These are phyloP conservation scores for Catostylus mosaicus DNA, from an alignment of 30 jellyfish, hydroid and myxozoan genomes.

Conservation along the genomic window DNA sequence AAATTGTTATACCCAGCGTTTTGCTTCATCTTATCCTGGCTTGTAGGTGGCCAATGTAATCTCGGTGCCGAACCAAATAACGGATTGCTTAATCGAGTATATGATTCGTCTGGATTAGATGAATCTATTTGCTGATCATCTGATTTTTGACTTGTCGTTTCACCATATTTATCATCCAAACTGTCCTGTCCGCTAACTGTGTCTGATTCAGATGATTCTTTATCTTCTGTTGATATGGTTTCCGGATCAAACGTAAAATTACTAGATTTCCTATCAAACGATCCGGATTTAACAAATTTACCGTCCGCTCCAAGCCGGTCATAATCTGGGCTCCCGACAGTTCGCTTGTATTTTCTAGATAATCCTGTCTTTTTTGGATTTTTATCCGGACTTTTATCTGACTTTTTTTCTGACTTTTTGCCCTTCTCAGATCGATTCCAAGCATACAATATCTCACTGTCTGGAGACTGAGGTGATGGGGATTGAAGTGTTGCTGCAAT, in stretches of 20 bases:
- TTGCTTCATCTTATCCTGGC: slow-evolving; percentile 41
- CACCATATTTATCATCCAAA: slow-evolving; percentile 3
- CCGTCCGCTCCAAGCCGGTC: slow-evolving; percentile 76
- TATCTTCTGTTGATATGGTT: background rate
- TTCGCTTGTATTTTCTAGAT: slow-evolving; percentile 32
- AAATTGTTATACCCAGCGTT: slow-evolving; percentile 2
- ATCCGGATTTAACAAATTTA: slow-evolving; percentile 45
- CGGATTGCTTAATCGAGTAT: slow-evolving; percentile 31
- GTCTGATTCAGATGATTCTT: background rate
- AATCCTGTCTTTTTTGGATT: background rate
- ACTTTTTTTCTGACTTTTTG: background rate
- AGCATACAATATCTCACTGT: background rate
- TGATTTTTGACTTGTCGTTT: background rate
- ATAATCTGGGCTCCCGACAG: slow-evolving; percentile 79
- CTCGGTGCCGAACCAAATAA: slow-evolving; percentile 73
- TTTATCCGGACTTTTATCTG: background rate
- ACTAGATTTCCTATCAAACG: slow-evolving; percentile 28
- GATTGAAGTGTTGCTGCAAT: no score
- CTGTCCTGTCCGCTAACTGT: background rate
- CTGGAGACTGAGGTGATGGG: background rate
- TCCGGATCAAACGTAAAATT: slow-evolving; percentile 10
- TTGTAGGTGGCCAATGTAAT: background rate
- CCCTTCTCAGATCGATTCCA: background rate
- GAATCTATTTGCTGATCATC: background rate
- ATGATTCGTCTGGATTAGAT: background rate